Conservation (phyloP, 2,797 vertebrate genomes). For the Emydoidea blandingii region DNA sequence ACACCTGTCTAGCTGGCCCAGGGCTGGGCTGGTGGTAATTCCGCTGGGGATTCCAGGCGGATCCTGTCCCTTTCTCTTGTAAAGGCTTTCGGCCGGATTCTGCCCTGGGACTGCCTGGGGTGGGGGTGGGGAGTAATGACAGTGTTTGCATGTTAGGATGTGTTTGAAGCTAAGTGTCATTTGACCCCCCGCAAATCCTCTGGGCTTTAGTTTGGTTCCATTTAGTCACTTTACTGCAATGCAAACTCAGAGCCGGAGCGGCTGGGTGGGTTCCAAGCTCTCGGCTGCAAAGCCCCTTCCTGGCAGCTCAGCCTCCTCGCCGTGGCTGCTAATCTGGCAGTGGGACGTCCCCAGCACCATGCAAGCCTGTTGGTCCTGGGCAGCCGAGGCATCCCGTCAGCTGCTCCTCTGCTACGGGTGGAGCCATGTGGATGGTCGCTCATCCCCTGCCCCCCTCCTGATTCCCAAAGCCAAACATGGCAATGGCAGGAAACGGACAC, state of each 20-base stretch:
- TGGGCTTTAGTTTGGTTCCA: background rate
- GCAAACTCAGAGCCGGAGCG: background rate
- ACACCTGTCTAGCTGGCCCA: background rate
- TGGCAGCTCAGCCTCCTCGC: rapidly evolving
- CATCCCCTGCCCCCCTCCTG: too few relatives aligned
- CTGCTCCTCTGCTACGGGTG: background rate
- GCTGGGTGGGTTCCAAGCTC: background rate
- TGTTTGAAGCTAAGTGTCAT: background rate
- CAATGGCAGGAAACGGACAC: background rate
- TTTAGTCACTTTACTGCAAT: background rate
- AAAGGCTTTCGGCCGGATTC: background rate
- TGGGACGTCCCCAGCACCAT: background rate
- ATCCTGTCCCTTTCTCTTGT: constrained; percentile 7
- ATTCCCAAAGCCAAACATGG: background rate
- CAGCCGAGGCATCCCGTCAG: background rate
- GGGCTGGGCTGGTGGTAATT: background rate
- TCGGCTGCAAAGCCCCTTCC: rapidly evolving
- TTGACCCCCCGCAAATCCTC: background rate
- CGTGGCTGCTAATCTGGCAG: background rate
- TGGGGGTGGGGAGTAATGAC: too few relatives aligned
- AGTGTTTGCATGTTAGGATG: too few relatives aligned
- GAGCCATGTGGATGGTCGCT: too few relatives aligned
- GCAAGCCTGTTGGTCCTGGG: background rate
- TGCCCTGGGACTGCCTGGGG: background rate
- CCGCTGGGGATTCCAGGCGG: background rate